phyloP scores from a whole-genome alignment of 1,140 invertebrate species.

The Neomicropteryx cornuta region DNA sequence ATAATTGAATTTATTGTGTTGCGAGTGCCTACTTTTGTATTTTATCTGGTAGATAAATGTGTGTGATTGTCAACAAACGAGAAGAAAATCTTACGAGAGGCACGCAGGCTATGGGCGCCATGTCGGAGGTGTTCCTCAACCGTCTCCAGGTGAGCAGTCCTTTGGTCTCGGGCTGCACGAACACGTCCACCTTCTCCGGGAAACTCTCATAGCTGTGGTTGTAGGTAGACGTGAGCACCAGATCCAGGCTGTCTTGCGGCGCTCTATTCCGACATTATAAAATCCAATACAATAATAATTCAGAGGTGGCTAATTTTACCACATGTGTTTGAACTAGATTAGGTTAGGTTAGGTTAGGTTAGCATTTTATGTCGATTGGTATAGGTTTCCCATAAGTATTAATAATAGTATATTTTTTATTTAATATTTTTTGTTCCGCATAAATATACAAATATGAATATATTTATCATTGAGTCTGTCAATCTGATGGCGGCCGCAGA shows the following conservation, averaged over 20 bases:
- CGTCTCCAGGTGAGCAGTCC: constrained; percentile 41
- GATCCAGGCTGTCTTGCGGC: constrained; percentile 48
- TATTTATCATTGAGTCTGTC: no score
- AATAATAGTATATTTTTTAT: background rate
- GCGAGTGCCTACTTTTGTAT: no score
- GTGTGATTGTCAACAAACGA: constrained; percentile 15
- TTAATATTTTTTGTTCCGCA: background rate
- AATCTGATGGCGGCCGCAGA: no score
- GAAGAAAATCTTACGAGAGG: constrained; percentile 20
- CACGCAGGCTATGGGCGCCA: constrained; percentile 25
- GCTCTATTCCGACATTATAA: constrained; percentile 23
- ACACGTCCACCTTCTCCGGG: constrained; percentile 44
- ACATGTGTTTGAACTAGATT: background rate
- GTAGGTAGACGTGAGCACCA: constrained; percentile 44
- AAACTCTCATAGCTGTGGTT: constrained; percentile 47
- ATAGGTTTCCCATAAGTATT: background rate
- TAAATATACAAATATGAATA: background rate
- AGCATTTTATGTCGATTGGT: background rate
- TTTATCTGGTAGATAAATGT: background rate
- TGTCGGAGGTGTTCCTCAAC: constrained; percentile 43
- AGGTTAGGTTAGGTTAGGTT: background rate
- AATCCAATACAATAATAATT: constrained; percentile 1
- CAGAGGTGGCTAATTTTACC: background rate
- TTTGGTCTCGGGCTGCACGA: constrained; percentile 45
- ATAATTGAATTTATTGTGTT: no score